Evolutionary conservation across 64 coral and sea anemone species (phyloP), one percentile per base, ranked within the genome.

Genomic region (Porites australiensis): DNA sequence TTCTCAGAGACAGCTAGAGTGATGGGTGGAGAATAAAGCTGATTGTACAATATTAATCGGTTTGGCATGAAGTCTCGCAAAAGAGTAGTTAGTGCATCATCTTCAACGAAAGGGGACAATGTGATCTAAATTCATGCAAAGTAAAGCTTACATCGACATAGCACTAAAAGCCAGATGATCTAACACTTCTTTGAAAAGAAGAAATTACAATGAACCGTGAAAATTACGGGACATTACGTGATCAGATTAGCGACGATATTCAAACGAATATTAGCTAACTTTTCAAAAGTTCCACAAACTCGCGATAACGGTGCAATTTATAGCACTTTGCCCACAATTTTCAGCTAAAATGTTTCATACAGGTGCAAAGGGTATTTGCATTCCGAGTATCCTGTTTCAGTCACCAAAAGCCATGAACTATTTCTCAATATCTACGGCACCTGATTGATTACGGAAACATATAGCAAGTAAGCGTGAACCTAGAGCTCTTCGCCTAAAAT

Each of bases 381-480:
- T 84, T 84, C 81, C 43, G 44, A 84, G 61, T 61, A 69, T 84
- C 58, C 18, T 3, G 69, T 84, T 84, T 84, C 81, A 51, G 81
- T 19, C 15, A 37, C 27, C 27, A 0, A 37, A 37, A 37, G 27
- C 27, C 27, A 37, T 37, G 27, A 37, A 37, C 27, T 37, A 37
- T 37, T 37, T 37, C 1, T 37, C 27, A 37, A 37, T 37, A 37
- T 37, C 27, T 37, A 37, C 27, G 27, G 27, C 27, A 37, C 27
- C 27, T 37, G 27, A 37, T 37, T 37, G 27, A 37, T 37, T 37
- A 37, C 27, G 27, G 27, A 37, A 37, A 37, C 27, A 37, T 37
- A 37, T 37, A 0, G 27, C 27, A 37, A 37, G 27, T 37, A 37
- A 37, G 27, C 27, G 27, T 37, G 27, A 37, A 37, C 27, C 27